A percentile compares a stretch with the other conserved stretches of the same genome.
Conservation (phyloP, 2,888 invertebrate species). For the Conomelus anceps region DNA sequence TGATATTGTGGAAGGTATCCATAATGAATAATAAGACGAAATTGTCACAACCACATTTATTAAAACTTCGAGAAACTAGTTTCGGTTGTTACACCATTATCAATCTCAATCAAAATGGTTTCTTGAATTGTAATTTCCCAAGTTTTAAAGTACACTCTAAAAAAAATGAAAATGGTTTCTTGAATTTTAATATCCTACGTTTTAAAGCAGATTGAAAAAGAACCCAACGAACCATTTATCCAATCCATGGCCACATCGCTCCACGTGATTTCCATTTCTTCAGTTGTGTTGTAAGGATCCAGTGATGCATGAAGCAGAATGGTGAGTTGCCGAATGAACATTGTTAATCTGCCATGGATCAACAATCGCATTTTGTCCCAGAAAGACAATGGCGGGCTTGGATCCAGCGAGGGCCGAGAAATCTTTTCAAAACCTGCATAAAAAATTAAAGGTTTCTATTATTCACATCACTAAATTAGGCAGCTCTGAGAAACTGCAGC, state of each 20-base stretch:
- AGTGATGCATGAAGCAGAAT: conserved; percentile 90
- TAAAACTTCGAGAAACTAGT: too few species aligned
- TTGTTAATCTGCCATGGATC: conserved; percentile 86
- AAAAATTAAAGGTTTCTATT: too few species aligned
- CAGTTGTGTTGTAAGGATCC: conserved; percentile 97
- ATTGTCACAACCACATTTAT: too few species aligned
- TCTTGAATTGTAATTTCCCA: too few species aligned
- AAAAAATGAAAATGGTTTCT: too few species aligned
- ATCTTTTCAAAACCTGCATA: conserved; percentile 75
- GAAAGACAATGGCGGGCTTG: conserved; percentile 87
- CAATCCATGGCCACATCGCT: conserved; percentile 88
- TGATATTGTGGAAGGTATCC: too few species aligned
- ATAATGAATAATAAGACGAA: too few species aligned
- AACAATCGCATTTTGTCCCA: conserved; percentile 95
- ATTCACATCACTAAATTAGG: not conserved
- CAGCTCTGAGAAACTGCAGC: not conserved
- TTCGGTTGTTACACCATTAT: too few species aligned
- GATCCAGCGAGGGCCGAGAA: conserved; percentile 79
- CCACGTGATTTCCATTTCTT: conserved; percentile 98
- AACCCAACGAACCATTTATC: conserved; percentile 80
- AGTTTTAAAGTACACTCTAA: too few species aligned
- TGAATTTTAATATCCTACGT: too few species aligned
- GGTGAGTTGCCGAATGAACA: conserved; percentile 80
- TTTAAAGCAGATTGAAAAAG: too few species aligned
- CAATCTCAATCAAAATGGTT: too few species aligned